These are phyloP conservation scores for Turritopsis dohrnii DNA, from an alignment of 30 jellyfish, hydroid and myxozoan species.

Conservation along the genomic window DNA sequence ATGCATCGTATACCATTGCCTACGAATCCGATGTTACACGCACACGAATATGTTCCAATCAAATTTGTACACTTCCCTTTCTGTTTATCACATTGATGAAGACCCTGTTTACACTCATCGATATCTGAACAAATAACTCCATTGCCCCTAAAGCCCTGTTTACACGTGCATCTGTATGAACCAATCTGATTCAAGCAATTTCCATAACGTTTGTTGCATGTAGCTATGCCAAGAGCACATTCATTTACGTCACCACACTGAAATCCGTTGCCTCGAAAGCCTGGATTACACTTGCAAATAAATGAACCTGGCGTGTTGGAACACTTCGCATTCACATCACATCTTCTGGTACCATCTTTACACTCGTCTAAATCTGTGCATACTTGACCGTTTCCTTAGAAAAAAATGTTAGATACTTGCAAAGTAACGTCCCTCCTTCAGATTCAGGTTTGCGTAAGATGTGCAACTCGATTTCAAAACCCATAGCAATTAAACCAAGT, in stretches of 20 bases:
- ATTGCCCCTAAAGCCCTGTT: constrained; percentile 43
- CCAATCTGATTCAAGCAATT: constrained; percentile 36
- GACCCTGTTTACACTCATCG: constrained; percentile 36
- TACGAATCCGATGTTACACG: constrained; percentile 37
- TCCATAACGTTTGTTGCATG: constrained; percentile 32
- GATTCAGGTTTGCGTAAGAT: neutral
- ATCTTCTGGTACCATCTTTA: neutral
- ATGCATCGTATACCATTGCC: constrained; percentile 49
- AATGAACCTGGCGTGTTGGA: constrained; percentile 10
- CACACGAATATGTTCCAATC: constrained; percentile 33
- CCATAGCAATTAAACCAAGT: too few relatives aligned
- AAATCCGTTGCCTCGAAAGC: constrained; percentile 30
- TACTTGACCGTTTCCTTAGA: constrained; percentile 24
- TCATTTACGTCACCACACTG: constrained; percentile 36
- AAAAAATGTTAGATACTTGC: too few relatives aligned
- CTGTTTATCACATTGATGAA: constrained; percentile 25
- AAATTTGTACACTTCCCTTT: constrained; percentile 36
- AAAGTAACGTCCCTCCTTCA: neutral
- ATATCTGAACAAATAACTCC: constrained; percentile 46
- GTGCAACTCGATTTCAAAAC: neutral
- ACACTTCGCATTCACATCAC: constrained; percentile 18
- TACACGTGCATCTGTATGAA: constrained; percentile 40
- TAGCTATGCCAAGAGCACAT: constrained; percentile 30
- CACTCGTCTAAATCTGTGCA: constrained; percentile 37
- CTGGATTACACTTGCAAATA: constrained; percentile 12